These are phyloP conservation scores for Falco novaeseelandiae DNA, from an alignment of 2,797 vertebrate genomes.

Conservation along the genomic window DNA sequence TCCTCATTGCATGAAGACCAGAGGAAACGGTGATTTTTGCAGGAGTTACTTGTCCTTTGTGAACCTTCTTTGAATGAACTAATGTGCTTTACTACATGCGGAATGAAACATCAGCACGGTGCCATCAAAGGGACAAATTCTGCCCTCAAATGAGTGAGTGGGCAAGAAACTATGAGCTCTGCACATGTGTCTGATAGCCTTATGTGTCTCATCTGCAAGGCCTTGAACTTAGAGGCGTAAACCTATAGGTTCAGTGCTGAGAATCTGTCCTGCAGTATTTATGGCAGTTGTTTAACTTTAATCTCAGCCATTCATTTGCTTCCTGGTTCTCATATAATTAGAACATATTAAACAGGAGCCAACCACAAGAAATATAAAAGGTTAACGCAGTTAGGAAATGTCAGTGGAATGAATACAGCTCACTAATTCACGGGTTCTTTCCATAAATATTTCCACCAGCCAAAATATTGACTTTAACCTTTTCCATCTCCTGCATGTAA, in stretches of 20 bases:
- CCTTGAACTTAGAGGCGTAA: background rate
- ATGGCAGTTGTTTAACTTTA: constrained; percentile 45
- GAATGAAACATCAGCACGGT: background rate
- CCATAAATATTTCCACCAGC: constrained; percentile 63
- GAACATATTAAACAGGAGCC: constrained; percentile 64
- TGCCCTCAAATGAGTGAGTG: background rate
- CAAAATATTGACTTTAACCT: constrained; percentile 70
- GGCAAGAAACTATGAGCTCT: constrained; percentile 1
- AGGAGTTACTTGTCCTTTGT: background rate
- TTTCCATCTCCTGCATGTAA: constrained; percentile 54
- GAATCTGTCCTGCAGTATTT: constrained; percentile 33
- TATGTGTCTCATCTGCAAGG: background rate
- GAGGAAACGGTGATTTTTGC: constrained; percentile 17
- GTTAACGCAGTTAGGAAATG: constrained; percentile 61
- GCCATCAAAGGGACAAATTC: constrained; percentile 30
- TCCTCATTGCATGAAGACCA: background rate
- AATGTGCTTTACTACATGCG: fast-evolving
- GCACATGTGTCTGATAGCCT: background rate
- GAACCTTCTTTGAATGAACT: background rate
- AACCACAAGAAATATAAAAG: constrained; percentile 66
- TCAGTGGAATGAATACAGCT: constrained; percentile 53
- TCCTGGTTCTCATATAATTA: constrained; percentile 61
- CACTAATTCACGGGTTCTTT: constrained; percentile 38
- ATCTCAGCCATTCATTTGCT: constrained; percentile 44
- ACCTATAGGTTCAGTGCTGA: background rate